Percentiles rank a stretch among this genome's conserved stretches.
Evolutionary conservation across 2,113 vertebrate genomes (phyloP).

Genomic region (Scomber japonicus): DNA sequence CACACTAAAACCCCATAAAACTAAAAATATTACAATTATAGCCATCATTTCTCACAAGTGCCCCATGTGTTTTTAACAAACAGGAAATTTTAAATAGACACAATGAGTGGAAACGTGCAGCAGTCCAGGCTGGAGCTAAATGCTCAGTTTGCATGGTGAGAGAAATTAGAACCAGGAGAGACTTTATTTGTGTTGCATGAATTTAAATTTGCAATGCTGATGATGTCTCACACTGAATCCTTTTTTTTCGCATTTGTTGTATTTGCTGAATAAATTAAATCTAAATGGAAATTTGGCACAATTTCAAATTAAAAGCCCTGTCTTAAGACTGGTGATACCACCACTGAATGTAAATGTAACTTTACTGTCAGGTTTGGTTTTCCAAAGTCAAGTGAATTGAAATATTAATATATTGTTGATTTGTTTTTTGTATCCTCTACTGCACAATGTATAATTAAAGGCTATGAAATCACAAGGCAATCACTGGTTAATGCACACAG

Average conservation of each 20-base stretch:
- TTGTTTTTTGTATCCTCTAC: background rate
- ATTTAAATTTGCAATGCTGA: constrained; percentile 9
- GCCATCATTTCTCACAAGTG: constrained; percentile 1
- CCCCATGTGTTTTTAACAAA: background rate
- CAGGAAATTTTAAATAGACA: background rate
- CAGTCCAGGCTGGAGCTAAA: background rate
- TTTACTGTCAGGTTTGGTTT: background rate
- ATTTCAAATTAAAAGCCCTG: background rate
- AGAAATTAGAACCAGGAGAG: background rate
- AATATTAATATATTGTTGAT: background rate
- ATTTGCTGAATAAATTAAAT: background rate
- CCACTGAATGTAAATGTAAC: background rate
- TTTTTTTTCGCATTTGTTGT: constrained; percentile 1
- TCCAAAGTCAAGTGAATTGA: background rate
- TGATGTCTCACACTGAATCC: background rate
- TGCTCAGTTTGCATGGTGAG: background rate
- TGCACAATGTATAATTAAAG: background rate
- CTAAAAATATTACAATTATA: constrained; percentile 6
- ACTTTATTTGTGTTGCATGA: constrained; percentile 8
- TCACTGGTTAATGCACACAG: background rate
- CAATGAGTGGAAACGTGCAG: background rate
- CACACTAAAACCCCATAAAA: constrained; percentile 9
- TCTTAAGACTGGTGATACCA: background rate
- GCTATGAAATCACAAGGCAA: background rate
- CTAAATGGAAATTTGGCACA: background rate